These are phyloP conservation scores for Drosophila histrio DNA, from an alignment of 2,888 invertebrate species.

Conservation along the genomic window DNA sequence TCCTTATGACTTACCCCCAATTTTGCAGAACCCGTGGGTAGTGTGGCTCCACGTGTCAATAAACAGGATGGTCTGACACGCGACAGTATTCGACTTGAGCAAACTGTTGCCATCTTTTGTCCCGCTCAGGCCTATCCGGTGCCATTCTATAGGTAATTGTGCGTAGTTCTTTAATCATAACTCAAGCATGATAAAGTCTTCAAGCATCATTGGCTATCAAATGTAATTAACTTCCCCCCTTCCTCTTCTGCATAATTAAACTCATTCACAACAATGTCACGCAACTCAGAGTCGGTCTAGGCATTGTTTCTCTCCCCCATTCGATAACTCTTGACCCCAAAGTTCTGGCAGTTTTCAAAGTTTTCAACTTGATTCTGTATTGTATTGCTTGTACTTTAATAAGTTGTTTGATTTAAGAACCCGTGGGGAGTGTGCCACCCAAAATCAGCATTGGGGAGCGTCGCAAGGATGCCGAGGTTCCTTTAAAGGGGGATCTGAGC, in stretches of 20 bases:
- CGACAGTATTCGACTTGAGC: constrained; percentile 87
- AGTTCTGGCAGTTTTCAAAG: constrained; percentile 61
- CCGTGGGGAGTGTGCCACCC: constrained; percentile 85
- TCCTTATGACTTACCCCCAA: not conserved
- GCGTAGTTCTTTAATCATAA: constrained; percentile 45
- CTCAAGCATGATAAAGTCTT: constrained; percentile 34
- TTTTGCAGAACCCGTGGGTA: constrained; percentile 84
- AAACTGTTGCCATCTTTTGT: constrained; percentile 85
- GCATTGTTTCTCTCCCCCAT: not conserved
- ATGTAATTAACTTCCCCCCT: constrained; percentile 43
- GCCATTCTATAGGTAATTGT: constrained; percentile 85
- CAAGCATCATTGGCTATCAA: constrained; percentile 62
- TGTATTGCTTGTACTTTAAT: constrained; percentile 19
- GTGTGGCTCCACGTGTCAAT: constrained; percentile 87
- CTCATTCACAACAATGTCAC: constrained; percentile 47
- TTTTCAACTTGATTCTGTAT: constrained; percentile 9
- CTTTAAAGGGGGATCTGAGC: constrained; percentile 85
- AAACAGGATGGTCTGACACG: constrained; percentile 87
- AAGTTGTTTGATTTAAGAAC: constrained; percentile 84
- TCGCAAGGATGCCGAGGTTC: constrained; percentile 85
- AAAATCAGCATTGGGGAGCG: constrained; percentile 86
- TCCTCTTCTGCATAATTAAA: constrained; percentile 40
- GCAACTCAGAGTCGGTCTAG: constrained; percentile 25
- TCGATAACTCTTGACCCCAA: not conserved
- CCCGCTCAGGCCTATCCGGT: constrained; percentile 87